A percentile compares a stretch with the other conserved stretches of the same genome.
Evolutionary conservation across 2,113 vertebrate genomes (phyloP).

Genomic region (Alaudala cheleensis): DNA sequence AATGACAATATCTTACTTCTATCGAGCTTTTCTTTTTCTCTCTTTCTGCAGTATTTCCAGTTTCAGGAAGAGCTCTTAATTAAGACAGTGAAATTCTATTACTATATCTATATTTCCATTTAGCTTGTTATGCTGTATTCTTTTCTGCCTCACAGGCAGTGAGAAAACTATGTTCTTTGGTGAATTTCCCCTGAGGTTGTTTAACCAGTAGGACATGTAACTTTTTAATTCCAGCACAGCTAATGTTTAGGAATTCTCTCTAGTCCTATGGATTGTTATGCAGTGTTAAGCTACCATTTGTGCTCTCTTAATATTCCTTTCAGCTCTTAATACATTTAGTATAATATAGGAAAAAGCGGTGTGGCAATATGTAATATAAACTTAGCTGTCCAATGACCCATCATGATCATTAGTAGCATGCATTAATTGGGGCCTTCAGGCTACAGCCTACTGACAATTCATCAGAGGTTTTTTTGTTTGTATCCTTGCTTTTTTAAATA

Average conservation of each 20-base stretch:
- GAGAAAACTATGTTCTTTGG: not conserved
- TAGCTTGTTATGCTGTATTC: not conserved
- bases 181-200: not conserved
- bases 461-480: not conserved
- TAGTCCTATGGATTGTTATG: not conserved
- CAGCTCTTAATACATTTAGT: not conserved
- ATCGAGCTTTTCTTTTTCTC: not conserved
- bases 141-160: not conserved
- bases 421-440: constrained; percentile 12
- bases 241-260: not conserved
- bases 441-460: not conserved
- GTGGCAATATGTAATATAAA: not conserved
- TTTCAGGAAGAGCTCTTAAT: not conserved
- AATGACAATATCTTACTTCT: not conserved
- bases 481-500: not conserved
- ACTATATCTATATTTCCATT: not conserved
- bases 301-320: not conserved
- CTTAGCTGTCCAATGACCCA: not conserved
- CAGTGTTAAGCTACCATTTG: not conserved
- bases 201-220: not conserved
- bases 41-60: not conserved
- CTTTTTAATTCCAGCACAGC: not conserved
- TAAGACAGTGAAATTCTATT: not conserved
- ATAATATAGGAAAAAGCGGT: not conserved
- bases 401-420: not conserved